phyloP scores from a whole-genome alignment of 2,113 vertebrate genomes.

The Mohoua ochrocephala region DNA sequence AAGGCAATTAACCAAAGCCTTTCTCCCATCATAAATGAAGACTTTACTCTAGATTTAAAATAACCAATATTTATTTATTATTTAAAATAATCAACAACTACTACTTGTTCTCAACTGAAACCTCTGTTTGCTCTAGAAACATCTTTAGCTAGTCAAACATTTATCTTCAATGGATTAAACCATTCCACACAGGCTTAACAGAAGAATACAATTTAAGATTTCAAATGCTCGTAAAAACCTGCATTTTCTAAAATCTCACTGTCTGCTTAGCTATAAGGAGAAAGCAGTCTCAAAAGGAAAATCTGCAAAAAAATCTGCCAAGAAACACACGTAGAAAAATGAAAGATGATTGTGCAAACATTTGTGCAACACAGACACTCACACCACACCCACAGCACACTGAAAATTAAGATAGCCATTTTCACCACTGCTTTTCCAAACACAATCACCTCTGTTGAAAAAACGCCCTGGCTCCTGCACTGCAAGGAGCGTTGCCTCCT shows the following conservation, averaged over 20 bases:
- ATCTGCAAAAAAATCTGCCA: neutral
- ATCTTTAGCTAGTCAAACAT: neutral
- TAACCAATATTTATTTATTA: neutral
- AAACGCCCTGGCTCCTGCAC: neutral
- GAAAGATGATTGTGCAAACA: neutral
- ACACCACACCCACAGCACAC: neutral
- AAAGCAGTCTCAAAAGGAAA: neutral
- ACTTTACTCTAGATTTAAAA: neutral
- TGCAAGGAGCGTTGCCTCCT: rapidly evolving
- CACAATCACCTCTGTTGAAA: neutral
- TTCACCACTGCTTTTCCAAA: neutral
- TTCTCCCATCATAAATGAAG: neutral
- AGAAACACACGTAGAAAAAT: neutral
- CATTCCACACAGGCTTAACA: neutral
- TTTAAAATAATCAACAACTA: neutral
- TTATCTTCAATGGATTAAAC: neutral
- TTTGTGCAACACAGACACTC: neutral
- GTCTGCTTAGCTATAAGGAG: neutral
- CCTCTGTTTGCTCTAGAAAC: neutral
- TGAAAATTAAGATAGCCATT: neutral
- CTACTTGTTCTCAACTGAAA: neutral
- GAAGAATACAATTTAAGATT: neutral
- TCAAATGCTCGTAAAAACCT: neutral
- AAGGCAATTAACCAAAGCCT: neutral
- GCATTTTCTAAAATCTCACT: neutral